These are phyloP conservation scores for Hypercompe scribonia DNA, from an alignment of 2,888 invertebrate species.

Conservation along the genomic window DNA sequence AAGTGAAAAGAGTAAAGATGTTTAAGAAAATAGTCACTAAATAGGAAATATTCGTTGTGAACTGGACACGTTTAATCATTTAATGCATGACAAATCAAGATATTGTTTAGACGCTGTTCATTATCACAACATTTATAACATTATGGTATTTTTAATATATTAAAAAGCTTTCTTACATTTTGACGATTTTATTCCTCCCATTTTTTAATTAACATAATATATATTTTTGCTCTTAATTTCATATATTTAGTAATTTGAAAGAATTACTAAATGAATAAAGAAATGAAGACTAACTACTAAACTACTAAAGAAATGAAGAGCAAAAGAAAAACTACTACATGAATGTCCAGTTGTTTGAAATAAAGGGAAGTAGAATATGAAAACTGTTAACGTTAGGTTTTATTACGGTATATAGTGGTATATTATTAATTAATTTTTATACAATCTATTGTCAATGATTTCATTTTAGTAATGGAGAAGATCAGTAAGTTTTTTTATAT, in stretches of 20 bases:
- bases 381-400: background rate
- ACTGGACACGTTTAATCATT: conserved; percentile 79
- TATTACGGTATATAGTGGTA: background rate
- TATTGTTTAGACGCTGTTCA: conserved; percentile 76
- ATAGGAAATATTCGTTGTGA: conserved; percentile 66
- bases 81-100: conserved; percentile 11
- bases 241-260: background rate
- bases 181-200: background rate
- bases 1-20: conserved; percentile 48
- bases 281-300: background rate
- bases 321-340: background rate
- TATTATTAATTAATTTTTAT: background rate
- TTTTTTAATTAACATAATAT: no score
- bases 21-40: conserved; percentile 19
- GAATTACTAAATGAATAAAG: background rate
- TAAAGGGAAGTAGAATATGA: background rate
- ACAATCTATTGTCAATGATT: no score
- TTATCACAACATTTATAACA: conserved; percentile 69
- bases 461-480: no score
- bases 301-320: background rate
- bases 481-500: no score
- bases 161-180: background rate
- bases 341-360: background rate
- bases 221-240: background rate
- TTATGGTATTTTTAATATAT: background rate